Percentiles rank a stretch among this genome's conserved stretches.
Evolutionary conservation across 2,113 vertebrate genomes (phyloP).

Genomic region (Strigops habroptila): DNA sequence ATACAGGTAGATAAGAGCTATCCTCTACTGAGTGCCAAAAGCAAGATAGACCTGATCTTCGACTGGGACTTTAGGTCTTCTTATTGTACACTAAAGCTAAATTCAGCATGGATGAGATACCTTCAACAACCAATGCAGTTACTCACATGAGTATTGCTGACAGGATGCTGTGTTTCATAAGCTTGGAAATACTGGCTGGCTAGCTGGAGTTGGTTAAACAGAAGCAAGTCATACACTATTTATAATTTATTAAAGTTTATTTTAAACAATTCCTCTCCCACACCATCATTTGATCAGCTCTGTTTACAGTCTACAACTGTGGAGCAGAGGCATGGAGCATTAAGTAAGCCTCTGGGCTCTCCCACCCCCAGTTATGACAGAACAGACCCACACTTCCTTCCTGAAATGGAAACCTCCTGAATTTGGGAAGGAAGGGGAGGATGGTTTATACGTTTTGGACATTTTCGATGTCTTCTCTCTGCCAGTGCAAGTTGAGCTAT

Average conservation of each 20-base stretch:
- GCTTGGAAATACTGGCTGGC: not conserved
- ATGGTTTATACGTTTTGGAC: not conserved
- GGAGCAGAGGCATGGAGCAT: constrained; percentile 40
- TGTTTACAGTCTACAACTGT: constrained; percentile 54
- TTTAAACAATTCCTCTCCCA: constrained; percentile 60
- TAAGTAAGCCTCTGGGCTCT: constrained; percentile 20
- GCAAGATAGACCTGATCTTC: not conserved
- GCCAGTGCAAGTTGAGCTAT: not conserved
- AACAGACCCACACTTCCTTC: constrained; percentile 37
- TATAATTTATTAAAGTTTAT: constrained; percentile 59
- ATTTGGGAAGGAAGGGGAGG: not conserved
- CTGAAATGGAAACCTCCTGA: constrained; percentile 53
- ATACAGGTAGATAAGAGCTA: not conserved
- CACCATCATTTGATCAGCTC: constrained; percentile 57
- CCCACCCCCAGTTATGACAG: constrained; percentile 24
- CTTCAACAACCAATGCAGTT: not conserved
- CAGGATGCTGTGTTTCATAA: not conserved
- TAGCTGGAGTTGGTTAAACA: not conserved
- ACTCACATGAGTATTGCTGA: not conserved
- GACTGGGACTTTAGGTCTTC: not conserved
- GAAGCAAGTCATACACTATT: constrained; percentile 18
- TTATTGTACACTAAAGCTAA: not conserved
- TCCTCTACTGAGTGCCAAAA: not conserved
- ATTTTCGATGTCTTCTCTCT: not conserved
- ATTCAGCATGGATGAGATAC: not conserved